Base-by-base conservation (phyloP, 1,140 invertebrate species). In the Neelides sp. region DNA sequence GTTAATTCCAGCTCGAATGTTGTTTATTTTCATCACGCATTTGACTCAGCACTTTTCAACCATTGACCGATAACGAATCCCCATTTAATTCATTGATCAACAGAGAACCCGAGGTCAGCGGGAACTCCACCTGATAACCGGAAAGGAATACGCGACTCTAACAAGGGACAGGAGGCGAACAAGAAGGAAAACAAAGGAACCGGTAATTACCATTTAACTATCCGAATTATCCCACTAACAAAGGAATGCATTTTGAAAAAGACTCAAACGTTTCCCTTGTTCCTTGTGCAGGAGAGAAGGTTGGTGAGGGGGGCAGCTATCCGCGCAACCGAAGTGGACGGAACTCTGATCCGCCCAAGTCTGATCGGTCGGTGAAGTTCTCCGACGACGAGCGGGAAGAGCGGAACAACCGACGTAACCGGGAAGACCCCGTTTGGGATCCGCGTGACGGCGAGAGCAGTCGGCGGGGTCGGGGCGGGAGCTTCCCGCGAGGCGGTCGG, bases 341-440 rank as follows among this genome's bases (percentile, higher is more conserved):
- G 45, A 66, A 64, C 55, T 17, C 62, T 22, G 61, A 63, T n/a
- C 37, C 50, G 48, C 24, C 47, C 50, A 19, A 32, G 13, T 13
- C 32, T 46, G 71, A 73, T 36, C 67, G 69, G 35, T 71, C 66
- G 48, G 70, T 71, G 0, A 75, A 74, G 47, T 73, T 72, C 60
- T 66, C 66, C 5, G 63, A 63, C 34, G 79, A 81, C 60, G 75
- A 74, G 37, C 72, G 79, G 35, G 81, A 84, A 60, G 79, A 81
- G 58, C 71, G 78, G 48, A 82, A 82, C 62, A 83, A 83, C 61
- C 74, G 77, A 47, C 72, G 79, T 54, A 83, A 84, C 65, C 72
- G 77, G 13, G 79, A 83, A 61, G 79, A 84, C 56, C 67, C 65
- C 39, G 58, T 61, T n/a, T 61, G 64, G 39, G 68, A 68, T 5